These are phyloP conservation scores for Platyura marginata DNA, from an alignment of 1,140 invertebrate genomes.

Conservation along the genomic window DNA sequence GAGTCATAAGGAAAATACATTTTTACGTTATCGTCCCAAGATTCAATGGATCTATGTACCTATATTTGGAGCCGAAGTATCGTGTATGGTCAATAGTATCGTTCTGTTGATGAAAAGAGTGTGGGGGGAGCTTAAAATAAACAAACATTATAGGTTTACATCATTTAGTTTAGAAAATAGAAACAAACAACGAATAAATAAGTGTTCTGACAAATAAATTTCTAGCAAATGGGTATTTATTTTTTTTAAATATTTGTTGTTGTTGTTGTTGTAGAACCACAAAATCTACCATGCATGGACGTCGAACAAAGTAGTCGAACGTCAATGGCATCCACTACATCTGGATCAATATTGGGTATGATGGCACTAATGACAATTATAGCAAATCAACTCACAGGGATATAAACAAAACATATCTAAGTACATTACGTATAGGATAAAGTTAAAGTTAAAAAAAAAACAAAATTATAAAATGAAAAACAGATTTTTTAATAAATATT, in stretches of 20 bases:
- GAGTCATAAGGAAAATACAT: too few relatives aligned
- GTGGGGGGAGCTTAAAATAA: background rate
- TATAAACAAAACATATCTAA: conserved; percentile 1
- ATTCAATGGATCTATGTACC: too few relatives aligned
- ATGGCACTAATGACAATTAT: background rate
- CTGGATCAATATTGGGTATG: background rate
- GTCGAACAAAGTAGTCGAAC: background rate
- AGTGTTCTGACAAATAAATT: background rate
- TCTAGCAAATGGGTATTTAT: too few relatives aligned
- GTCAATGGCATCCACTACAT: background rate
- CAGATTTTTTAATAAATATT: background rate
- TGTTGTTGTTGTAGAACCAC: background rate
- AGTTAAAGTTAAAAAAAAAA: background rate
- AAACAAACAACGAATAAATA: background rate
- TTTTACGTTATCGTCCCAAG: too few relatives aligned
- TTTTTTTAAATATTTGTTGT: background rate
- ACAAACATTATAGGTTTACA: background rate
- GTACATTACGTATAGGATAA: background rate
- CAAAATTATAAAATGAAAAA: background rate
- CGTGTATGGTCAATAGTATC: background rate
- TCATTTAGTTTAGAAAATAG: background rate
- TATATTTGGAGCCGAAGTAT: too few relatives aligned
- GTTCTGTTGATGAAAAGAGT: background rate
- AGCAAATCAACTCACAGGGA: background rate
- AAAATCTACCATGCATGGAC: conserved; percentile 1